A percentile compares a stretch with the other conserved stretches of the same genome.
phyloP scores from a whole-genome alignment of 2,888 invertebrate species.

The Macaria liturata region DNA sequence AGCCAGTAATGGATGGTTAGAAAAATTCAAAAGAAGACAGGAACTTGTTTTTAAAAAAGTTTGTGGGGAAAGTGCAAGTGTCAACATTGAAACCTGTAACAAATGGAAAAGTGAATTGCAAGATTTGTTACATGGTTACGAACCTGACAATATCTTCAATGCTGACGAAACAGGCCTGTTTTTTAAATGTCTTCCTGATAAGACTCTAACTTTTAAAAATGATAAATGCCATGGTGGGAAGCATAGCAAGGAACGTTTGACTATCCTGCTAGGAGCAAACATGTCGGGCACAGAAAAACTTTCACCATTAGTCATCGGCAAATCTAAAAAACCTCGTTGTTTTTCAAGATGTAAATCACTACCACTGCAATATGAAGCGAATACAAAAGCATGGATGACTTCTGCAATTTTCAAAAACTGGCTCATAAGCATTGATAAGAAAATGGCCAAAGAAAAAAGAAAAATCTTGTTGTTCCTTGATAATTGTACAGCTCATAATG shows the following conservation, averaged over 20 bases:
- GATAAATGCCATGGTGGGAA: slow-evolving; percentile 3
- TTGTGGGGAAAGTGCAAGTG: slow-evolving; percentile 5
- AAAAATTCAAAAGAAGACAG: slow-evolving; percentile 4
- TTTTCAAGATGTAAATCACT: slow-evolving; percentile 2
- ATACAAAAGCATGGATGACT: too few species aligned
- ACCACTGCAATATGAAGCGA: too few species aligned
- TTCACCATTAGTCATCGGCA: background rate
- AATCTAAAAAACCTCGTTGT: slow-evolving; percentile 1
- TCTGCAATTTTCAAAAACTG: slow-evolving; percentile 1
- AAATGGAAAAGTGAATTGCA: slow-evolving; percentile 1
- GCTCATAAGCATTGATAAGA: background rate
- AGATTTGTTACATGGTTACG: background rate
- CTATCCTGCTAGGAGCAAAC: slow-evolving; percentile 1
- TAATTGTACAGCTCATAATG: slow-evolving; percentile 1
- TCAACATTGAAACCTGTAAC: background rate
- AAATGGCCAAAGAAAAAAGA: background rate
- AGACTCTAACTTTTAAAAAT: background rate
- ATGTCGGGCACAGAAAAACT: slow-evolving; percentile 2
- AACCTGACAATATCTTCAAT: slow-evolving; percentile 1
- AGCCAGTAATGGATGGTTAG: slow-evolving; percentile 10
- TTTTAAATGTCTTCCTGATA: slow-evolving; percentile 5
- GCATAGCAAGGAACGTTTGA: slow-evolving; percentile 3
- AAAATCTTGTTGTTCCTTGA: slow-evolving; percentile 1
- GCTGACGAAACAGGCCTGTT: slow-evolving; percentile 4
- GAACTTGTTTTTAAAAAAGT: slow-evolving; percentile 4